These are phyloP conservation scores for Eulithis testata DNA, from an alignment of 2,888 invertebrate species.

Conservation along the genomic window DNA sequence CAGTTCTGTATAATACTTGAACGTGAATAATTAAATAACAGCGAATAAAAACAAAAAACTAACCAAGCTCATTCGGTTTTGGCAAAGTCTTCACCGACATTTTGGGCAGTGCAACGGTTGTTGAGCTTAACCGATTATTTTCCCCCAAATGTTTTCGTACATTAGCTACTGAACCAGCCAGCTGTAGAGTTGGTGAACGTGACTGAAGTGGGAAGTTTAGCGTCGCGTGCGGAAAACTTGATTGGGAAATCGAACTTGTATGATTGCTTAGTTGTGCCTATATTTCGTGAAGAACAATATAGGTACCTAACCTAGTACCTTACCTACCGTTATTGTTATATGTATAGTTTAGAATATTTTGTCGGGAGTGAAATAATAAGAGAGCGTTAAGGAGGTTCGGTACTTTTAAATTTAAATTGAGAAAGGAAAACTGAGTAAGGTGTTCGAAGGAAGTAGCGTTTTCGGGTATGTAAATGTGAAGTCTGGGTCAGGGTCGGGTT, in stretches of 20 bases:
- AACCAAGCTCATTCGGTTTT: constrained; percentile 5
- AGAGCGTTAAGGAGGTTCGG: neutral
- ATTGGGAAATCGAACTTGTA: constrained; percentile 20
- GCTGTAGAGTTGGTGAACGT: neutral
- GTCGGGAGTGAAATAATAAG: neutral
- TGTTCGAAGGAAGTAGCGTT: too few relatives aligned
- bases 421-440: too few relatives aligned
- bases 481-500: too few relatives aligned
- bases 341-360: neutral
- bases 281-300: constrained; percentile 7
- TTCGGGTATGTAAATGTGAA: too few relatives aligned
- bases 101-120: neutral
- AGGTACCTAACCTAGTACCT: neutral
- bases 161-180: neutral
- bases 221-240: constrained; percentile 30
- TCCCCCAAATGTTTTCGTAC: neutral
- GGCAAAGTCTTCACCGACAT: neutral
- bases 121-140: neutral
- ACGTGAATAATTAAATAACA: constrained; percentile 50
- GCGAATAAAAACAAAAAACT: neutral
- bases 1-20: constrained; percentile 48
- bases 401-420: too few relatives aligned
- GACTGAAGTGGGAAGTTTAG: constrained; percentile 2
- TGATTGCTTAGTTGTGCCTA: constrained; percentile 5
- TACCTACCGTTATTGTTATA: neutral